phyloP scores from a whole-genome alignment of 2,888 invertebrate species.

The Pyrochroa serraticornis region DNA sequence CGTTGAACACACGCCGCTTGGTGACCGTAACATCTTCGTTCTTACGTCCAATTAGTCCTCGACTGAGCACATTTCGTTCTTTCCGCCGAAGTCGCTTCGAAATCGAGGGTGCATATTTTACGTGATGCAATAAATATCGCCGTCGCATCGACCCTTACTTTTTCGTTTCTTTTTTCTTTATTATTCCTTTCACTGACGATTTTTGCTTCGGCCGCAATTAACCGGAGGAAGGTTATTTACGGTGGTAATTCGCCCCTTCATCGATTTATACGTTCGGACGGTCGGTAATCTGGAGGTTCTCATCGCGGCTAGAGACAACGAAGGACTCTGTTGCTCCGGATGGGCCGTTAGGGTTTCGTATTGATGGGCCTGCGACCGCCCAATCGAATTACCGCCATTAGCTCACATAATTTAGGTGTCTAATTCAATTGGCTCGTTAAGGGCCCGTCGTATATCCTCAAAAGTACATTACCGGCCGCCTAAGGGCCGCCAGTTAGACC shows the following conservation, averaged over 20 bases:
- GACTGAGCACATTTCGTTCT: slow-evolving; percentile 27
- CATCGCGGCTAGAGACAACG: background rate
- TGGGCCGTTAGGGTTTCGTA: slow-evolving; percentile 29
- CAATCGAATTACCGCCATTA: slow-evolving; percentile 53
- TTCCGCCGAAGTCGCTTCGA: slow-evolving; percentile 7
- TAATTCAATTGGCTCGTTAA: slow-evolving; percentile 54
- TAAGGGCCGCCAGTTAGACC: slow-evolving; percentile 1
- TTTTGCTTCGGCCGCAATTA: background rate
- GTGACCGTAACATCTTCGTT: slow-evolving; percentile 33
- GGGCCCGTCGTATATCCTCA: slow-evolving; percentile 49
- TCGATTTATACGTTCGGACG: background rate
- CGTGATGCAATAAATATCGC: slow-evolving; percentile 1
- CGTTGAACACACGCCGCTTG: slow-evolving; percentile 29
- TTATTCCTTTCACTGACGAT: background rate
- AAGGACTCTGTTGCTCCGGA: background rate
- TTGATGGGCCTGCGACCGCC: slow-evolving; percentile 49
- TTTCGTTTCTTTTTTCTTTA: background rate
- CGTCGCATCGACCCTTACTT: background rate
- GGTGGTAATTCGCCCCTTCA: background rate
- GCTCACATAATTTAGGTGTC: slow-evolving; percentile 53
- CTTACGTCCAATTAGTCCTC: slow-evolving; percentile 32
- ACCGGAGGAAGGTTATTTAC: background rate
- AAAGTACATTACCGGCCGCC: slow-evolving; percentile 45
- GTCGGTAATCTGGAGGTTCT: background rate
- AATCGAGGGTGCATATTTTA: slow-evolving; percentile 27